Conservation (phyloP, 2,113 vertebrate species). For the Felis chaus region DNA sequence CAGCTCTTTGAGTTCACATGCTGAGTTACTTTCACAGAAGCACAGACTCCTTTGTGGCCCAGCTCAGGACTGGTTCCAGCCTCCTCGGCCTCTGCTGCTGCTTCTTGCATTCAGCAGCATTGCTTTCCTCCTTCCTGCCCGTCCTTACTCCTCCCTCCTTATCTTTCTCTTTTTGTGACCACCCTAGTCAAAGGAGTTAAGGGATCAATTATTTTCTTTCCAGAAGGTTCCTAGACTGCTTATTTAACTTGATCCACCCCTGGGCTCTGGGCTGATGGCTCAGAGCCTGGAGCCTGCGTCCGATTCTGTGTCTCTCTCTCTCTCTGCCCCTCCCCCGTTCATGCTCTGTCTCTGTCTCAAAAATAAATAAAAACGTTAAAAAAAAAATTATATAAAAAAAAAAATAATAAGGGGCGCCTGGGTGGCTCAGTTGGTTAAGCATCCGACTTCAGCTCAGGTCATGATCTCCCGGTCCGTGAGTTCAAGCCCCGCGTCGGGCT, state of each 20-base stretch:
- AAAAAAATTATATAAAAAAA: no score
- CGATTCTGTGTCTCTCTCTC: no score
- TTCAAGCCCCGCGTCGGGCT: no score
- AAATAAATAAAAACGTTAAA: no score
- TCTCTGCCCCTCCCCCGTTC: no score
- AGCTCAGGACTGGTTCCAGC: not conserved
- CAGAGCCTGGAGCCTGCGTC: no score
- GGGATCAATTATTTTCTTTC: not conserved
- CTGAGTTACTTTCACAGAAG: not conserved
- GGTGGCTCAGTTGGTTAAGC: no score
- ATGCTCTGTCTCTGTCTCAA: no score
- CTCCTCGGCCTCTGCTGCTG: not conserved
- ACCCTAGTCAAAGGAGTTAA: not conserved
- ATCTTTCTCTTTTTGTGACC: not conserved
- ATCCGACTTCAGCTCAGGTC: no score
- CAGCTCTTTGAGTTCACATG: not conserved
- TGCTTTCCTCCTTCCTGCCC: not conserved
- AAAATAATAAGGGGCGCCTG: no score
- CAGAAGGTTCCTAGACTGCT: not conserved
- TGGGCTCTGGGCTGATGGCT: no score
- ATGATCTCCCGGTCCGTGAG: no score
- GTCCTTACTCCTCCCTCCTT: accelerated
- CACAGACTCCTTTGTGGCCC: not conserved
- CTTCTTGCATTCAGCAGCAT: not conserved
- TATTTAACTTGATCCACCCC: not conserved